Conservation (phyloP, 2,888 invertebrate genomes). For the Lithophane ornitopus region DNA sequence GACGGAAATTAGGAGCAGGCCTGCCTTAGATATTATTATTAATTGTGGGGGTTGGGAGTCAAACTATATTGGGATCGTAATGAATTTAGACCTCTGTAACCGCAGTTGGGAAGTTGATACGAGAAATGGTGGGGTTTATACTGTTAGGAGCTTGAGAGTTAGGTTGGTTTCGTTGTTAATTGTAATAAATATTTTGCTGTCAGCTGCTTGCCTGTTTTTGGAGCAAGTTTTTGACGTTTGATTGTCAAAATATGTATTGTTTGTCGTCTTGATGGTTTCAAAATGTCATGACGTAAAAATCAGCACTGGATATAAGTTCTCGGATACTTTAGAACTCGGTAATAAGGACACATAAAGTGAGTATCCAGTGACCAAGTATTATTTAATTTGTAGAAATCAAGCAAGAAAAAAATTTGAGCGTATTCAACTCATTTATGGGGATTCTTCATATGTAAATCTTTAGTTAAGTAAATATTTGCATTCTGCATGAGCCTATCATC, state of each 20-base stretch:
- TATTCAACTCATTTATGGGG: too few species aligned
- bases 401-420: neutral
- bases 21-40: slow-evolving; percentile 53
- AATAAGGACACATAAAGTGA: neutral
- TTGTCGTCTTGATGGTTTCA: too few species aligned
- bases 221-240: neutral
- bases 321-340: neutral
- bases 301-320: neutral
- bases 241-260: neutral
- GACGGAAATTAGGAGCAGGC: slow-evolving; percentile 49
- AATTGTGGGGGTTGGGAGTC: slow-evolving; percentile 63
- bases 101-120: slow-evolving; percentile 38
- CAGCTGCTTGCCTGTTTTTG: neutral
- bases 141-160: slow-evolving; percentile 25
- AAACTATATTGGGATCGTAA: slow-evolving; percentile 73
- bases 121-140: slow-evolving; percentile 7
- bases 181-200: neutral
- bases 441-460: too few species aligned
- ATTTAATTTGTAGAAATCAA: neutral
- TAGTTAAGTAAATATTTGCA: too few species aligned
- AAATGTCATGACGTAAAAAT: neutral
- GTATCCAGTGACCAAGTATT: neutral
- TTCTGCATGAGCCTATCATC: too few species aligned
- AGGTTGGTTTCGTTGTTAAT: slow-evolving; percentile 15
- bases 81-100: slow-evolving; percentile 41